Base-by-base conservation (phyloP, 2,888 invertebrate species). In the Pharmacophagus antenor region DNA sequence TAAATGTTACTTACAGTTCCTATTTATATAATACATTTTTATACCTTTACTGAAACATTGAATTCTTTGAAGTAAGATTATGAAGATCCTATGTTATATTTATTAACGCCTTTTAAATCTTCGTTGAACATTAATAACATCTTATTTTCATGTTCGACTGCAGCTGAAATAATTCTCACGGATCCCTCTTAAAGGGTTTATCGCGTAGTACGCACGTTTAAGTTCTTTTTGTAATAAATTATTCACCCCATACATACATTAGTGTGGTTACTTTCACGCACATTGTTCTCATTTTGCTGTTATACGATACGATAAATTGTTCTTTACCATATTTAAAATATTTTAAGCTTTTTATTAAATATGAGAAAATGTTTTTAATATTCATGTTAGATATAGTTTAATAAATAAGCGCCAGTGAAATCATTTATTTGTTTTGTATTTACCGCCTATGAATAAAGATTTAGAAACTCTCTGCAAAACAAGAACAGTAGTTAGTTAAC, bases 221-320 rank as follows among this genome's bases (percentile, higher is more conserved):
- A 86, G 84, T 85, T 84, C 86, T 84, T 84, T 80, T 68, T 72
- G 80, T 83, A 80, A 86, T 88, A 88, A 87, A 88, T 87, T 87
- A 86, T 87, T 84, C 80, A 17, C 8, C 7, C 1, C 17, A 15
- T 42, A 42, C 42, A 8, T 42, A 12, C 15, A 15, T 31, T 31
- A 31, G 31, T 31, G 15, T 10, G 12, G 12, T 31, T 12, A 0
- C 31, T 31, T 31, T 31, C 31, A 31, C 31, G 31, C 31, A 31
- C 31, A 31, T 31, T 2, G 10, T 3, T 12, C 10, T 1, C 12
- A 31, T 31, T 31, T 31, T 12, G 3, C 31, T 31, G 31, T 31
- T 31, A 31, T 31, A 3, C 15, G 15, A 10, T 31, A 31, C 12
- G 12, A 3, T 12, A 31, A 12, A 12, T 8, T 15, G 15, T 0